Percentiles rank a stretch among this genome's conserved stretches.
Evolutionary conservation across 1,140 invertebrate species (phyloP).

Genomic region (Nymphalis io): DNA sequence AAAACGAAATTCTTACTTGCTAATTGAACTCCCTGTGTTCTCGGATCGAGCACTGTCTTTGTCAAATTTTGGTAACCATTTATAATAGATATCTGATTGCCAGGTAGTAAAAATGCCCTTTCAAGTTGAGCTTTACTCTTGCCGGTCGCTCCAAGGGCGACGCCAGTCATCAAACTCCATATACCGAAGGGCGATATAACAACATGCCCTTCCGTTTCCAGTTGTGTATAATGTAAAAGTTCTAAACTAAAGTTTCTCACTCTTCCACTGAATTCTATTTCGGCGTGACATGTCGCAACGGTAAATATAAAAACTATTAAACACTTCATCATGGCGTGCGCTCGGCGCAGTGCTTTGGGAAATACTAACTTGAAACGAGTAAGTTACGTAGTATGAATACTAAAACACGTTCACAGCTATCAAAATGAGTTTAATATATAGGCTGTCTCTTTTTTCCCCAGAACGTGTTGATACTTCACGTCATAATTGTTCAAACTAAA

Average conservation of each 20-base stretch:
- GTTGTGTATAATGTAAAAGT: conserved; percentile 61
- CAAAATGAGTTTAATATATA: neutral
- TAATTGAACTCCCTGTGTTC: conserved; percentile 53
- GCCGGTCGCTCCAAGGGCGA: conserved; percentile 60
- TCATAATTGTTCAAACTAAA: neutral
- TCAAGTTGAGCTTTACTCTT: conserved; percentile 39
- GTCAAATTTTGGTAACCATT: conserved; percentile 63
- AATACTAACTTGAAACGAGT: conserved; percentile 47
- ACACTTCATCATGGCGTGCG: conserved; percentile 49
- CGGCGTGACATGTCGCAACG: conserved; percentile 46
- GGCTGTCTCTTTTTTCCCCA: neutral
- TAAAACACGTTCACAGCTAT: conserved; percentile 1
- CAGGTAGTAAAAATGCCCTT: conserved; percentile 60
- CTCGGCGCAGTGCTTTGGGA: conserved; percentile 32
- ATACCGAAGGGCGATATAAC: conserved; percentile 74
- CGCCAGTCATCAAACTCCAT: conserved; percentile 68
- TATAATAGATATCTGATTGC: conserved; percentile 45
- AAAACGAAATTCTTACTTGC: conserved; percentile 70
- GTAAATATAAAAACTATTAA: conserved; percentile 44
- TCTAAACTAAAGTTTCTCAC: conserved; percentile 73
- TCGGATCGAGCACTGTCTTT: conserved; percentile 50
- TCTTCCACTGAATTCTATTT: conserved; percentile 60
- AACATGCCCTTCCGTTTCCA: conserved; percentile 59
- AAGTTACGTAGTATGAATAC: neutral
- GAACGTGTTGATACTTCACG: neutral